Percentiles rank a stretch among this genome's conserved stretches.
Conservation (phyloP, 2,113 vertebrate species). For the Cyanistes caeruleus region DNA sequence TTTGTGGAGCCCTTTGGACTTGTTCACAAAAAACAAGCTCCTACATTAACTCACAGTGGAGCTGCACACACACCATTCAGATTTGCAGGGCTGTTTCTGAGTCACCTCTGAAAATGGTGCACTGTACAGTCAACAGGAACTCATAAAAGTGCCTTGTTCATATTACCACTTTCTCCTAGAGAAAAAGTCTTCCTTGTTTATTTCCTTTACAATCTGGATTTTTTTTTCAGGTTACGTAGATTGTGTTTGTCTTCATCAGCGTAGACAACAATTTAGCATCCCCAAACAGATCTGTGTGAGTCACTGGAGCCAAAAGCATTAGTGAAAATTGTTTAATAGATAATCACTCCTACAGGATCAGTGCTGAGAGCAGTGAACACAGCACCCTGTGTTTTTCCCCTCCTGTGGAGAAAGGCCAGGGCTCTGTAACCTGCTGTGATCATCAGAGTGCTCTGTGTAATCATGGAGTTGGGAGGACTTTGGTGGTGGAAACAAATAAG, state of each 20-base stretch:
- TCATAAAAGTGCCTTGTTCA: neutral
- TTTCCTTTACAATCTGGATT: neutral
- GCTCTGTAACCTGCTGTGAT: neutral
- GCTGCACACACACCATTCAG: neutral
- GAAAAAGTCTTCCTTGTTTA: neutral
- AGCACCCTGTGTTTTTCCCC: neutral
- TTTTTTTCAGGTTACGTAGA: neutral
- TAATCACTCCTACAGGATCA: neutral
- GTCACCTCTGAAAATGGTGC: neutral
- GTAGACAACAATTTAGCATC: neutral
- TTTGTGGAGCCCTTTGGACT: neutral
- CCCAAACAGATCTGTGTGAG: neutral
- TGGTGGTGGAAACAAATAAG: neutral
- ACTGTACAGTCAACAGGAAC: neutral
- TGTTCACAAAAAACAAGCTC: neutral
- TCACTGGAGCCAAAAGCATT: neutral
- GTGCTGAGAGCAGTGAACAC: neutral
- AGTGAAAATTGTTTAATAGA: neutral
- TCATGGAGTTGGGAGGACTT: neutral
- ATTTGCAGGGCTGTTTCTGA: neutral
- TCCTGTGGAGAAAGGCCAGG: neutral
- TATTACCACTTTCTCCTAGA: neutral
- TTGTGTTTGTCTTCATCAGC: neutral
- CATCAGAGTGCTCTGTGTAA: neutral
- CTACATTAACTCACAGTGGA: neutral